These are phyloP conservation scores for Nautilus pompilius DNA, from an alignment of 1,140 invertebrate species.

Conservation along the genomic window DNA sequence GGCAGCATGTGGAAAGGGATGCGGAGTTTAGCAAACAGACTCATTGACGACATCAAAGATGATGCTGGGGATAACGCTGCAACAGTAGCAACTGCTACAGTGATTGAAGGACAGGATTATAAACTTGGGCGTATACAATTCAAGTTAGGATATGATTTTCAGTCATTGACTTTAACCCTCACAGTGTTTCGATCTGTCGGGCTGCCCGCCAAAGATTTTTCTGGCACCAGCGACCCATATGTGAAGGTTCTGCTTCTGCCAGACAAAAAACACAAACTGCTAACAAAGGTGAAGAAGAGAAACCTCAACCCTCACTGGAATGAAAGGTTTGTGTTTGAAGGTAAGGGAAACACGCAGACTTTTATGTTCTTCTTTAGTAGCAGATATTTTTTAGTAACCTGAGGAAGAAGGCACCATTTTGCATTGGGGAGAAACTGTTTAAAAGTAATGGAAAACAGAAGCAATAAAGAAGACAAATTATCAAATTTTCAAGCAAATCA, in stretches of 20 bases:
- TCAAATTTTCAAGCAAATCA: too few relatives aligned
- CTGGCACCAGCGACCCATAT: slow-evolving; percentile 75
- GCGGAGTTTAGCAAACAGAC: slow-evolving; percentile 39
- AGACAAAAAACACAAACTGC: slow-evolving; percentile 94
- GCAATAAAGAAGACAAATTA: too few relatives aligned
- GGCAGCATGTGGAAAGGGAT: slow-evolving; percentile 28
- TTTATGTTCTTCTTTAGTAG: too few relatives aligned
- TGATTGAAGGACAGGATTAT: slow-evolving; percentile 44
- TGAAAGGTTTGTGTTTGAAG: slow-evolving; percentile 97
- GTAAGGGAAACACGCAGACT: slow-evolving; percentile 57
- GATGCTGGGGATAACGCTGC: slow-evolving; percentile 26
- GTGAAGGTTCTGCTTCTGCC: slow-evolving; percentile 81
- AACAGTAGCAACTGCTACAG: slow-evolving; percentile 18
- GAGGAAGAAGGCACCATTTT: too few relatives aligned
- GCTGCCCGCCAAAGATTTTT: slow-evolving; percentile 89
- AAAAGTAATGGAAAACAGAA: too few relatives aligned
- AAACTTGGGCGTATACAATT: slow-evolving; percentile 73
- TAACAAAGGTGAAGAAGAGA: slow-evolving; percentile 93
- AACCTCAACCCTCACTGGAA: slow-evolving; percentile 97
- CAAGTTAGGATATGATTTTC: slow-evolving; percentile 92
- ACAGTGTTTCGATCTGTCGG: slow-evolving; percentile 74
- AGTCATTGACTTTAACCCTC: slow-evolving; percentile 87
- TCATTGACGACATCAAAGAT: slow-evolving; percentile 40
- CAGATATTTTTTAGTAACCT: too few relatives aligned
- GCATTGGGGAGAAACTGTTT: too few relatives aligned